Conservation (phyloP, 2,113 vertebrate species). For the Todiramphus chloris region DNA sequence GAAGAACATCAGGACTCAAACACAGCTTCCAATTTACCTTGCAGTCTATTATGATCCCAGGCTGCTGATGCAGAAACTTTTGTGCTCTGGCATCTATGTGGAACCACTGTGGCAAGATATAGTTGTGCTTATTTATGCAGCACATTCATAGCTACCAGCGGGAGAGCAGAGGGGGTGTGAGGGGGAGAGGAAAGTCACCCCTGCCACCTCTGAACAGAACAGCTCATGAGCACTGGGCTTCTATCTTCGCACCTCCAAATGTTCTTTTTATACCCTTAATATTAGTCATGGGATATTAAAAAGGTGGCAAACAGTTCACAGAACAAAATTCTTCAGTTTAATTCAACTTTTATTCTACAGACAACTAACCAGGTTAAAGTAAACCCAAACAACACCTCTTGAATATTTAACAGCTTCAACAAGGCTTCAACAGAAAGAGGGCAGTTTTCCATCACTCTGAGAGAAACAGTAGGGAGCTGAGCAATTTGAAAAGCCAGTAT, state of each 20-base stretch:
- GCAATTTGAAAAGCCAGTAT: background rate
- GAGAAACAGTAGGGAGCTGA: background rate
- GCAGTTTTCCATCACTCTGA: background rate
- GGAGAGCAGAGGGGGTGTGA: background rate
- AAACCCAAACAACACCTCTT: background rate
- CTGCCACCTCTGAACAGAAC: background rate
- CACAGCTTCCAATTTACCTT: background rate
- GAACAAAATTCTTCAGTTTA: background rate
- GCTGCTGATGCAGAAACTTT: conserved; percentile 20
- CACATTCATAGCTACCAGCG: background rate
- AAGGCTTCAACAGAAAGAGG: background rate
- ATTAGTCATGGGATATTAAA: background rate
- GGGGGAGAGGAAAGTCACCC: background rate
- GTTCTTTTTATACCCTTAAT: background rate
- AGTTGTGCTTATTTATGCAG: background rate
- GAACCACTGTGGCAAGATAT: background rate
- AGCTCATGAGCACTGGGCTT: background rate
- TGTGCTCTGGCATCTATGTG: background rate
- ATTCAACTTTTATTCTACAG: background rate
- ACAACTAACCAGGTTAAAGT: background rate
- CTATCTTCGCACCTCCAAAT: background rate
- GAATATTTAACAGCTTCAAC: background rate
- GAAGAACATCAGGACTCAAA: background rate
- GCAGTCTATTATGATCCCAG: background rate
- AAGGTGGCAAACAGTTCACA: background rate